A percentile compares a stretch with the other conserved stretches of the same genome.
phyloP scores from a whole-genome alignment of 37 sponge, comb jelly and placozoan species.

The Aplysina aerophoba region DNA sequence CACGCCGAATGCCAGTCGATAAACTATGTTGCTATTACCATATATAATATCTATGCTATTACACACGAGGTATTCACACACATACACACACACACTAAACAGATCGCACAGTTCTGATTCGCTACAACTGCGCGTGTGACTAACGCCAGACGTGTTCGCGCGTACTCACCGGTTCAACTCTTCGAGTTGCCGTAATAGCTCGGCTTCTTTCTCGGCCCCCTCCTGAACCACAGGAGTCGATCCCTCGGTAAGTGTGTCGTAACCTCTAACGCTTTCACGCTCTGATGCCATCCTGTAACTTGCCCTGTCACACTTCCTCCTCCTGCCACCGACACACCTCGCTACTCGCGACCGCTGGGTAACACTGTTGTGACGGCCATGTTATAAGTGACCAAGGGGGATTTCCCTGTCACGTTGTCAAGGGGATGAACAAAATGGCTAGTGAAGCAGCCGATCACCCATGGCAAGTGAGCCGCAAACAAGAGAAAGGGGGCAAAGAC shows the following conservation, averaged over 20 bases:
- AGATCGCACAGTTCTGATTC: background rate
- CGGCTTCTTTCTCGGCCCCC: conserved; percentile 9
- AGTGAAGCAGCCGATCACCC: no score
- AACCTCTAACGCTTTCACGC: conserved; percentile 4
- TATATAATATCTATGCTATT: background rate
- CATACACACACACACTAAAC: background rate
- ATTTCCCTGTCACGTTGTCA: no score
- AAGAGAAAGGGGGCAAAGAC: no score
- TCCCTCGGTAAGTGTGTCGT: background rate
- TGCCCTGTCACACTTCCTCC: no score
- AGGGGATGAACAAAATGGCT: background rate
- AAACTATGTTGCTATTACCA: no score
- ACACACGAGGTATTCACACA: background rate
- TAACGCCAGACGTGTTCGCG: no score
- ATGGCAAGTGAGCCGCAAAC: no score
- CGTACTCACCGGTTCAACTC: conserved; percentile 68
- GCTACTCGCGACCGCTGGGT: no score
- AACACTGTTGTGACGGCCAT: no score
- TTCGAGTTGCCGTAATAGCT: conserved; percentile 63
- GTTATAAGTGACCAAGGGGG: no score
- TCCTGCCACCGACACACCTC: no score
- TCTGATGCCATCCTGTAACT: conserved; percentile 9
- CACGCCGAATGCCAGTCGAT: no score
- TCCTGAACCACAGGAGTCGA: background rate
- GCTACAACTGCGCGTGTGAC: background rate